Evolutionary conservation across 2,888 invertebrate genomes (phyloP).

Genomic region (Ormyrus pomaceus): DNA sequence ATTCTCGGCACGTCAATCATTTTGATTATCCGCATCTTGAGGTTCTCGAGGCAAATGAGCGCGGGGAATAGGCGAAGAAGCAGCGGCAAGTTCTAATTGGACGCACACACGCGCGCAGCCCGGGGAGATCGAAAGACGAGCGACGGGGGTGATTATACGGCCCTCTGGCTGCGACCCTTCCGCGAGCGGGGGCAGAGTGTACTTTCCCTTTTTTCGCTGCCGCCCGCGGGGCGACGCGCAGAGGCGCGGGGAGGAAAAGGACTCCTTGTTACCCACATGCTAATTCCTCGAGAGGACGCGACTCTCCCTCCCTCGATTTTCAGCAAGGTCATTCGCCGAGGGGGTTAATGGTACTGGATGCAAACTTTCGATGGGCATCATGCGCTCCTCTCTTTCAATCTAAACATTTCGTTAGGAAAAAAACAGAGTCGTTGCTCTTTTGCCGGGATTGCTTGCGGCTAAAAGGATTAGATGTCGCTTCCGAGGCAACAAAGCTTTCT

Average conservation of each 20-base stretch:
- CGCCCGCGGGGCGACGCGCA: background rate
- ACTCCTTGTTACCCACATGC: constrained; percentile 64
- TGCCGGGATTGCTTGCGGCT: too few relatives aligned
- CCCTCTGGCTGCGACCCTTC: constrained; percentile 58
- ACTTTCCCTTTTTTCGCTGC: background rate
- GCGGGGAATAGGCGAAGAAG: constrained; percentile 35
- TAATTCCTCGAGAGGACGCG: constrained; percentile 61
- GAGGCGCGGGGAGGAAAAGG: constrained; percentile 32
- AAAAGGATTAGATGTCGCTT: too few relatives aligned
- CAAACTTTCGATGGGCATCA: too few relatives aligned
- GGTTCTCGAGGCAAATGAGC: constrained; percentile 46
- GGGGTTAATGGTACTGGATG: background rate
- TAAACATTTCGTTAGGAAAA: too few relatives aligned
- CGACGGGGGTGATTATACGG: constrained; percentile 61
- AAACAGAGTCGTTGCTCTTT: too few relatives aligned
- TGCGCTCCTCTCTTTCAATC: too few relatives aligned
- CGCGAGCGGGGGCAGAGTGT: constrained; percentile 15
- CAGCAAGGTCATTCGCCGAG: constrained; percentile 56
- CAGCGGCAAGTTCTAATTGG: constrained; percentile 58
- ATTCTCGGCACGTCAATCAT: constrained; percentile 42
- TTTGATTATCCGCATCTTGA: constrained; percentile 33
- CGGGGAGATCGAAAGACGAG: constrained; percentile 40
- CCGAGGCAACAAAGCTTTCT: too few relatives aligned
- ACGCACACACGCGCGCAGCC: constrained; percentile 22
- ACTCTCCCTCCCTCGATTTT: constrained; percentile 45